Evolutionary conservation across 2,113 vertebrate genomes (phyloP), one percentile per base, ranked within the genome.

Genomic region (Numenius arquata): DNA sequence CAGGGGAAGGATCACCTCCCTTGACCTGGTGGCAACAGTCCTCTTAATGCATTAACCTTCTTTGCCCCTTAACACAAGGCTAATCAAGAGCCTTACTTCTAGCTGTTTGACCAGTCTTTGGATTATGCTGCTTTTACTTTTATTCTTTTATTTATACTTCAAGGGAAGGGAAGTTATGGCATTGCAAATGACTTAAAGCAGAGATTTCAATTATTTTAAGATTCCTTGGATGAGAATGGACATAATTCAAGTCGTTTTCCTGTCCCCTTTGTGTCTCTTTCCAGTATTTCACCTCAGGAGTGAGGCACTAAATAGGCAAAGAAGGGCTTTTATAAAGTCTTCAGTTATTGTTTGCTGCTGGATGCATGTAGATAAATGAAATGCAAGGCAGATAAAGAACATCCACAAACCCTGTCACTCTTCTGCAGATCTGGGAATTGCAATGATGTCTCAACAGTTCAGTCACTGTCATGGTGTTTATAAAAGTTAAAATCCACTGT

Each of bases 11-110:
- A 66, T 14, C 9, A 40, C 5, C 12, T 61, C 7, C 20, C 12
- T 56, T 0, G 0, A 25, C 6, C 12, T 47, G 8, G 7, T 36
- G 43, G 21, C 32, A 59, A 59, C 20, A 30, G 9, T 59, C 15
- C 26, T 47, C 52, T 62, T 41, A 30, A 50, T 36, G n/a, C 19
- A 13, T 36, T 61, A 76, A 12, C 7, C 4, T 9, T 5, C 58
- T 55, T 52, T 59, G 16, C 9, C 11, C 34, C 56, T 63, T 73
- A 62, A 80, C 16, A 48, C 30, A 70, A 76, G 66, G 7, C 2
- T 19, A 62, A 85, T 36, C 5, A 71, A 89, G 23, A 88, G 8
- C 3, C 25, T 88, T 50, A 38, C 21, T 41, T 52, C 20, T 2
- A 78, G 21, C 9, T 84, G 2, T 50, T 74, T 93, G 59, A 81